Base-by-base conservation (phyloP, 2,888 invertebrate genomes). In the Timandra comae region DNA sequence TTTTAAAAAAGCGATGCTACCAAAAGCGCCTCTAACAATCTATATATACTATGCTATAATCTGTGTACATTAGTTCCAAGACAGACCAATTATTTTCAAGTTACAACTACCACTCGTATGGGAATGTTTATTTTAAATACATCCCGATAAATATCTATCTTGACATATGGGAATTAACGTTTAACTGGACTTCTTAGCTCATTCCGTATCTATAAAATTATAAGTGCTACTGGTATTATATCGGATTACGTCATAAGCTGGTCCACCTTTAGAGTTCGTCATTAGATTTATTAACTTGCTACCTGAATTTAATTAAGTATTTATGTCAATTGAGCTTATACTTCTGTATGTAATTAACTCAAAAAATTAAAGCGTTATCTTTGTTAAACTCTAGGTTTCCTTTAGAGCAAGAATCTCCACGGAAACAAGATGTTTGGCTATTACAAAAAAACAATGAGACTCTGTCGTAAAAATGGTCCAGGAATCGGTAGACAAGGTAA, bases 401-500 rank as follows among this genome's bases (percentile, higher is more conserved):
- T 64, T 54, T 63, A 55, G 63, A 56, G 51, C 52, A 49, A 45
- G 40, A 10, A 6, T 24, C 51, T 35, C 53, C 56, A 68, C 62
- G 63, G 68, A 71, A 71, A 70, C 56, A 59, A 49, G 51, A 49
- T 64, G 63, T 65, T 63, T 66, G 57, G 52, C 50, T 65, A 63
- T 63, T 61, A 68, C 58, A 54, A 62, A 49, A 16, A 70, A 74
- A 80, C 80, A 82, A 79, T 71, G 80, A 69, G 58, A 64, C 73
- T 71, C 77, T 81, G 75, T 84, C 65, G 73, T 67, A 72, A 78
- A 77, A 77, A 76, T 67, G 72, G 72, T 58, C 60, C 74, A 63
- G 63, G 72, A 79, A 76, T 81, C 74, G 77, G 75, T 75, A 74
- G 73, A 68, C 78, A 70, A 76, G 71, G 68, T 74, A 84, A 82